Percentiles rank a stretch among this genome's conserved stretches.
These are phyloP conservation scores for Calonectris borealis DNA, from an alignment of 2,113 vertebrate species.

Conservation along the genomic window DNA sequence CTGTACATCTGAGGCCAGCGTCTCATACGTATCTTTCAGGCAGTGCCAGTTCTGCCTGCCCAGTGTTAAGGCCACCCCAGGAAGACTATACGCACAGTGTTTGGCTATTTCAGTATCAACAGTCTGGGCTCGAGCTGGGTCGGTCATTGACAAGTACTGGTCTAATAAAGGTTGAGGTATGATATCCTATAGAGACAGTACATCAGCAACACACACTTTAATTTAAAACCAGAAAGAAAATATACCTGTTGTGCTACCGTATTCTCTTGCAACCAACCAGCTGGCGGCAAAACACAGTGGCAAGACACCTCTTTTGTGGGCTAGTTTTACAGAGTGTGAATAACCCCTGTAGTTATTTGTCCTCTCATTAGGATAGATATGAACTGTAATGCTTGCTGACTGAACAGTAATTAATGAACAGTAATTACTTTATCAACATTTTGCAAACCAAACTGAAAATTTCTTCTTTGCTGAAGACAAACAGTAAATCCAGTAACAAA, in stretches of 20 bases:
- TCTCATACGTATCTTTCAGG: slow-evolving; percentile 72
- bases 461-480: neutral
- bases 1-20: slow-evolving; percentile 75
- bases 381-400: too few species aligned
- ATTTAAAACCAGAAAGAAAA: neutral
- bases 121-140: slow-evolving; percentile 76
- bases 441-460: neutral
- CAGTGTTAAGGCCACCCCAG: slow-evolving; percentile 73
- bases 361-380: neutral
- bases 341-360: neutral
- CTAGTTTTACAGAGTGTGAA: neutral
- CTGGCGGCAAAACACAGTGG: neutral
- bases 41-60: slow-evolving; percentile 80
- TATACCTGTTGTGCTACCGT: neutral
- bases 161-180: slow-evolving; percentile 76
- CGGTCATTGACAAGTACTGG: slow-evolving; percentile 77
- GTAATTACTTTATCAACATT: neutral
- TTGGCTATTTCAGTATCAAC: slow-evolving; percentile 76
- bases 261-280: neutral
- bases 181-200: slow-evolving; percentile 62
- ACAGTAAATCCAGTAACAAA: neutral
- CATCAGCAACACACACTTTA: neutral
- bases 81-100: slow-evolving; percentile 77
- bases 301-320: neutral
- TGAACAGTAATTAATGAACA: neutral